phyloP scores from a whole-genome alignment of 1,140 invertebrate genomes.

The Asbolus verrucosus region DNA sequence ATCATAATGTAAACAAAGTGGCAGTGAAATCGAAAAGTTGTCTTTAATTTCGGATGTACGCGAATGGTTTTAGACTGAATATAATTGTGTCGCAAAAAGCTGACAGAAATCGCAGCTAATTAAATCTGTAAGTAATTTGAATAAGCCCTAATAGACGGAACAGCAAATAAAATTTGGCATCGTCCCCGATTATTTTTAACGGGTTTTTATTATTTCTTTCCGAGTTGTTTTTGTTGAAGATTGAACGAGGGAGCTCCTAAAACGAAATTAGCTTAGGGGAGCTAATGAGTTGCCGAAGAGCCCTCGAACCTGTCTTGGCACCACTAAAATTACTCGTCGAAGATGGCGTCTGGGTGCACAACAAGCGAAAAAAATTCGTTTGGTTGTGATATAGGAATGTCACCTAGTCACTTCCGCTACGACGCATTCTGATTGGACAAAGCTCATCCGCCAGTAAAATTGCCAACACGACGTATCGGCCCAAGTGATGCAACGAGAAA shows the following conservation, averaged over 20 bases:
- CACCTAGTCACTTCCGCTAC: conserved; percentile 34
- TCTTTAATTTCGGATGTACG: background rate
- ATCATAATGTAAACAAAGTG: background rate
- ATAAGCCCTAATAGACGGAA: conserved; percentile 24
- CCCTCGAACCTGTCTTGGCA: conserved; percentile 17
- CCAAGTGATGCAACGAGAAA: conserved; percentile 27
- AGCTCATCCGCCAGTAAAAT: conserved; percentile 44
- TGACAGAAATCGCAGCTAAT: conserved; percentile 8
- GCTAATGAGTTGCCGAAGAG: conserved; percentile 39
- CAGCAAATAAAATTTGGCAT: conserved; percentile 41
- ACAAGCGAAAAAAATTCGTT: conserved; percentile 35
- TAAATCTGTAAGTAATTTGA: conserved; percentile 27
- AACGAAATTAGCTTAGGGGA: conserved; percentile 42
- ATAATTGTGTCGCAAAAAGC: conserved; percentile 3
- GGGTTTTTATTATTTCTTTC: conserved; percentile 29
- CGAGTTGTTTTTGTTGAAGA: conserved; percentile 39
- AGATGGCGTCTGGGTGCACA: conserved; percentile 3
- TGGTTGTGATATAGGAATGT: conserved; percentile 39
- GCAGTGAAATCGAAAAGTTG: no score
- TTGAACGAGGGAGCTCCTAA: conserved; percentile 29
- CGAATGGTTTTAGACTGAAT: background rate
- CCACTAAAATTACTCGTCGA: conserved; percentile 11
- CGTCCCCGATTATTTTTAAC: conserved; percentile 36
- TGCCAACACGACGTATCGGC: conserved; percentile 38
- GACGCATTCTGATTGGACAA: conserved; percentile 40